Evolutionary conservation across 1,140 invertebrate species (phyloP).

Genomic region (Mamestra configurata): DNA sequence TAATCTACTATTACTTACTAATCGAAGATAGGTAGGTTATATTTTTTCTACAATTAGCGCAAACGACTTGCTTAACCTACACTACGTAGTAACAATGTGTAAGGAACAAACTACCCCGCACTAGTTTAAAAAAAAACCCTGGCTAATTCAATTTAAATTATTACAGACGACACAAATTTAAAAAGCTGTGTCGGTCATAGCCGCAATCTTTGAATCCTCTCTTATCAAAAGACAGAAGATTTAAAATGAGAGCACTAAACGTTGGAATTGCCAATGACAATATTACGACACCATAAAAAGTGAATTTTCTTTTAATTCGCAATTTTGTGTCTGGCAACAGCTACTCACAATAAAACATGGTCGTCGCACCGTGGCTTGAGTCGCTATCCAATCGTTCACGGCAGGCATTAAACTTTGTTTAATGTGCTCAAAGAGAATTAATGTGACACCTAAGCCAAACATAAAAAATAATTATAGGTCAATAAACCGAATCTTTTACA

Average conservation of each 20-base stretch:
- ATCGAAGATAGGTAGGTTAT: no score
- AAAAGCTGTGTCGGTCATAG: slow-evolving; percentile 29
- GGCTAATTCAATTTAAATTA: neutral
- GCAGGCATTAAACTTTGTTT: slow-evolving; percentile 62
- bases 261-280: slow-evolving; percentile 61
- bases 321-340: slow-evolving; percentile 61
- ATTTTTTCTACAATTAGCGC: no score
- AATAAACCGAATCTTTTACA: slow-evolving; percentile 64
- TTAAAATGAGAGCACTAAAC: slow-evolving; percentile 60
- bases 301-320: slow-evolving; percentile 68
- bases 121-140: no score
- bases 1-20: no score
- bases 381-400: slow-evolving; percentile 59
- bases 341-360: slow-evolving; percentile 65
- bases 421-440: slow-evolving; percentile 71
- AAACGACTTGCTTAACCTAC: no score
- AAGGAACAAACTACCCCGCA: no score
- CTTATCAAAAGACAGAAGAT: slow-evolving; percentile 54
- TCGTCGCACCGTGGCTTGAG: slow-evolving; percentile 48
- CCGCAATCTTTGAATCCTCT: slow-evolving; percentile 35
- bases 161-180: neutral
- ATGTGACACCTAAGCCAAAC: slow-evolving; percentile 64
- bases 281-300: slow-evolving; percentile 67
- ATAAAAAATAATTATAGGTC: slow-evolving; percentile 69
- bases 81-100: no score